Conservation (phyloP, 2,113 vertebrate genomes). For the Danionella cerebrum region DNA sequence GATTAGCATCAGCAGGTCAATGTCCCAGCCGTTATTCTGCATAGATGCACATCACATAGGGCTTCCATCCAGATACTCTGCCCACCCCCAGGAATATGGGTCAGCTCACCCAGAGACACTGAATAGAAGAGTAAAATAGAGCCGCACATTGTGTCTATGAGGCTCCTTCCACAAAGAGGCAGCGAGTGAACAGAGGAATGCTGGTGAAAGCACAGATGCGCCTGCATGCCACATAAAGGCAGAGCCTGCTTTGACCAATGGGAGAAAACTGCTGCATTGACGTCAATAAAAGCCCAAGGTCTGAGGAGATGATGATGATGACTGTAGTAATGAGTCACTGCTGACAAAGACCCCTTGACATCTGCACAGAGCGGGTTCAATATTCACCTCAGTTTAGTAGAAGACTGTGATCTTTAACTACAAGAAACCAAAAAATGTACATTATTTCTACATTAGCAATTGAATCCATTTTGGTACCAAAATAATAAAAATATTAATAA, state of each 20-base stretch:
- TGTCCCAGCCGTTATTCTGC: conserved; percentile 32
- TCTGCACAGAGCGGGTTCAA: not conserved
- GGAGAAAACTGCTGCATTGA: not conserved
- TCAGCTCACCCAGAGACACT: conserved; percentile 27
- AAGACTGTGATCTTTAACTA: no score
- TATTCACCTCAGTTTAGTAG: not conserved
- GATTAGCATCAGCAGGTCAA: conserved; percentile 39
- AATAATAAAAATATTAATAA: no score
- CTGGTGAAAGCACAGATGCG: not conserved
- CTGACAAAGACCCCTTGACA: not conserved
- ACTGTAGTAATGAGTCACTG: not conserved
- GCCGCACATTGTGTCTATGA: conserved; percentile 11
- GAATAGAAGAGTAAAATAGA: conserved; percentile 21
- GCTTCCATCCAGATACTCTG: not conserved
- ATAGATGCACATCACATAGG: conserved; percentile 36
- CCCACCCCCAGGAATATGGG: conserved; percentile 30
- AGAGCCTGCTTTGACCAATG: not conserved
- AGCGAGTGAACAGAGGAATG: not conserved
- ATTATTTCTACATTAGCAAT: no score
- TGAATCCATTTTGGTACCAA: no score
- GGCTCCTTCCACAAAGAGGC: not conserved
- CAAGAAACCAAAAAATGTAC: no score
- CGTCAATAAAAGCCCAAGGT: conserved; percentile 10
- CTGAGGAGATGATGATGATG: not conserved
- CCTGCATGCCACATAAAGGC: not conserved